phyloP scores from a whole-genome alignment of 2,113 vertebrate genomes.

The Pandion haliaetus region DNA sequence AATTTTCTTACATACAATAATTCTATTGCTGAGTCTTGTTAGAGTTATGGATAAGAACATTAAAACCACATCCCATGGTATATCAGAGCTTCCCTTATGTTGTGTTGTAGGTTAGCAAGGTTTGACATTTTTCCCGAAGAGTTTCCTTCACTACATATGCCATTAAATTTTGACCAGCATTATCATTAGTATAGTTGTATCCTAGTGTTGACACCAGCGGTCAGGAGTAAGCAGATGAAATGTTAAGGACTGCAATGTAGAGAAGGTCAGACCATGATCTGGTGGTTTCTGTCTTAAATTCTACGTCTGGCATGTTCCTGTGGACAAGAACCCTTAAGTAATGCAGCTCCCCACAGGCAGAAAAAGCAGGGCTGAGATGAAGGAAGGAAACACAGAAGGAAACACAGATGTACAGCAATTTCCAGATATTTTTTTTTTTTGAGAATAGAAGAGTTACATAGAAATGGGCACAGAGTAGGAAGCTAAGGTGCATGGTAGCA shows the following conservation, averaged over 20 bases:
- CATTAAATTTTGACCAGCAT: neutral
- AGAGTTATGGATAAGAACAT: neutral
- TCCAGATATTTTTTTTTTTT: neutral
- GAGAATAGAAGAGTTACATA: neutral
- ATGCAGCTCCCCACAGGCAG: neutral
- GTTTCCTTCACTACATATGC: neutral
- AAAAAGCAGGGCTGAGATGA: neutral
- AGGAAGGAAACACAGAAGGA: neutral
- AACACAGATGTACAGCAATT: neutral
- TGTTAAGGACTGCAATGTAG: neutral
- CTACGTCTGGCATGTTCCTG: neutral
- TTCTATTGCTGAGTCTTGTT: neutral
- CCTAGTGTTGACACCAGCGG: neutral
- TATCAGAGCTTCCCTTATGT: neutral
- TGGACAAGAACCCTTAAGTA: neutral
- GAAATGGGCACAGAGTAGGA: neutral
- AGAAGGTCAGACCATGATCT: neutral
- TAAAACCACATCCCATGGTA: neutral
- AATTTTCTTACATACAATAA: neutral
- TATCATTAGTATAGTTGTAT: neutral
- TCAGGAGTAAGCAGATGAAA: neutral
- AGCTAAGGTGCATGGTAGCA: neutral
- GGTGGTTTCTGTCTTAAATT: neutral
- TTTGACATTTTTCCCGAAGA: neutral
- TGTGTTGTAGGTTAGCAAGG: neutral